A percentile compares a stretch with the other conserved stretches of the same genome.
phyloP scores from a whole-genome alignment of 1,140 invertebrate species.

The Polyergus mexicanus region DNA sequence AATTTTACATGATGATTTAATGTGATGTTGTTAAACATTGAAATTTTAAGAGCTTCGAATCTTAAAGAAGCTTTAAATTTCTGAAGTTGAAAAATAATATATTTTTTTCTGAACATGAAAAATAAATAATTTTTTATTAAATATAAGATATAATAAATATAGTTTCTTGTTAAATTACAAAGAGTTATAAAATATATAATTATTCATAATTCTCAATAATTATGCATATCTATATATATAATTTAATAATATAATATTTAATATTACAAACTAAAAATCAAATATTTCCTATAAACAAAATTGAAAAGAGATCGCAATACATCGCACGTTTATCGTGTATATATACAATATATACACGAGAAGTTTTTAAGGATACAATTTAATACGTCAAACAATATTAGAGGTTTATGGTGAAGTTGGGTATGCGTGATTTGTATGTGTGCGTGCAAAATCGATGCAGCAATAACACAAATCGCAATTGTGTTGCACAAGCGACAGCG shows the following conservation, averaged over 20 bases:
- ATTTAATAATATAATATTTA: no score
- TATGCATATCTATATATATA: no score
- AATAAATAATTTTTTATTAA: background rate
- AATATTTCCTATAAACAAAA: background rate
- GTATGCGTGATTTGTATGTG: background rate
- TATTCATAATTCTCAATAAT: no score
- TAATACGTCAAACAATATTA: conserved; percentile 28
- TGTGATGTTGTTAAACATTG: no score
- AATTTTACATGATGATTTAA: no score
- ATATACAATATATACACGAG: background rate
- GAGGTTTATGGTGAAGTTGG: background rate
- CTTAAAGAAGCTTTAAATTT: background rate
- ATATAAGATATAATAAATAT: no score
- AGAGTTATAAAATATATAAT: no score
- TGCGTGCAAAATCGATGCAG: conserved; percentile 50
- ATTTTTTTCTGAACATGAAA: no score
- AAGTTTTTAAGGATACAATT: conserved; percentile 7
- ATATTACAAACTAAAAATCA: no score
- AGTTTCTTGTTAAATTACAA: no score
- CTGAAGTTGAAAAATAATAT: background rate
- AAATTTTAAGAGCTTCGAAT: background rate
- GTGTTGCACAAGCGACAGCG: conserved; percentile 21
- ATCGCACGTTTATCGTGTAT: background rate
- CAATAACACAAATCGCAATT: conserved; percentile 35
- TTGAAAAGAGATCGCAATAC: background rate